A percentile compares a stretch with the other conserved stretches of the same genome.
These are phyloP conservation scores for Ochotona curzoniae DNA, from an alignment of 2,113 vertebrate genomes.

Conservation along the genomic window DNA sequence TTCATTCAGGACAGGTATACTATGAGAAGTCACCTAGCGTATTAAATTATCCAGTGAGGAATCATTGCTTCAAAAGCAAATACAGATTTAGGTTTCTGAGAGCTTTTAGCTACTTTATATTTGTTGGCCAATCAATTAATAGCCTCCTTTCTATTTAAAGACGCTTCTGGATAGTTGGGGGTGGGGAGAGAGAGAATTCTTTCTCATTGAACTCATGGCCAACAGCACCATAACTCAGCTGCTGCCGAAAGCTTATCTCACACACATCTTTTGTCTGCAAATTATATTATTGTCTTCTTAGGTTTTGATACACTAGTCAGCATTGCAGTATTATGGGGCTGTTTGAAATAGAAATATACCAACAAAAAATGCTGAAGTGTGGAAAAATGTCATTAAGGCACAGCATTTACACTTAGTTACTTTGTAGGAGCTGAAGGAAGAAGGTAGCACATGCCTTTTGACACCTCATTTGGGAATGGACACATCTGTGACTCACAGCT, in stretches of 20 bases:
- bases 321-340: not conserved
- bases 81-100: not conserved
- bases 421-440: not conserved
- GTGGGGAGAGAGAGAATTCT: not conserved
- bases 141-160: not conserved
- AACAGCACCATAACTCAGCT: not conserved
- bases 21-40: no score
- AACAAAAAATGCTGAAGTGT: not conserved
- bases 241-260: not conserved
- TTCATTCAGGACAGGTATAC: no score
- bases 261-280: not conserved
- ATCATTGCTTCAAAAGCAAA: not conserved
- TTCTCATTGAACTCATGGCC: not conserved
- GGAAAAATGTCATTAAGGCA: not conserved
- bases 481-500: accelerated
- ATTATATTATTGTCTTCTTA: not conserved
- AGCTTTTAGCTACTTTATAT: not conserved
- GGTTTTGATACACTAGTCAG: not conserved
- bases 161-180: not conserved
- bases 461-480: not conserved
- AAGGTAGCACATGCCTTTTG: not conserved
- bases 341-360: not conserved
- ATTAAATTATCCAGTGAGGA: not conserved
- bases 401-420: not conserved
- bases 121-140: not conserved